These are phyloP conservation scores for Macquaria australasica DNA, from an alignment of 2,113 vertebrate genomes.

Conservation along the genomic window DNA sequence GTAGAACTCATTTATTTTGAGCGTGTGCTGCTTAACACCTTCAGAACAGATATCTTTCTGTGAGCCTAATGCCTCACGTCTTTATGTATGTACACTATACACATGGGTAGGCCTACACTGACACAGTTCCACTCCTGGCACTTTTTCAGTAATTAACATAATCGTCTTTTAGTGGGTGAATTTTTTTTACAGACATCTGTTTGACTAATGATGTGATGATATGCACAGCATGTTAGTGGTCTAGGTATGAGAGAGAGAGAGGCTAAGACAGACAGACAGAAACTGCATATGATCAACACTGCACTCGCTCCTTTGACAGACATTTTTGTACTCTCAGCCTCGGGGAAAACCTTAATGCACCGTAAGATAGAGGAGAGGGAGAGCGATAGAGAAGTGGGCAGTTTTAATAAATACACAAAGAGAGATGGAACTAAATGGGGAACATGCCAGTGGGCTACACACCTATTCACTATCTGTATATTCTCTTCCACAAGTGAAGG, in stretches of 20 bases:
- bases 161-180: slow-evolving; percentile 32
- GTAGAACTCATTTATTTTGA: not conserved
- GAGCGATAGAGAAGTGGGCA: not conserved
- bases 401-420: slow-evolving; percentile 27
- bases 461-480: not conserved
- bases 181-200: slow-evolving; percentile 42
- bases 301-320: slow-evolving; percentile 11
- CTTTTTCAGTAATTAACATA: slow-evolving; percentile 39
- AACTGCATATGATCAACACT: slow-evolving; percentile 37
- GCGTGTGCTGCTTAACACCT: not conserved
- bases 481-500: not conserved
- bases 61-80: not conserved
- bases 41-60: not conserved
- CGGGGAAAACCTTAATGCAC: slow-evolving; percentile 19
- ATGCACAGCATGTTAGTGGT: slow-evolving; percentile 11
- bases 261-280: slow-evolving; percentile 13
- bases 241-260: not conserved
- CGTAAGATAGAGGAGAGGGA: slow-evolving; percentile 1
- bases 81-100: not conserved
- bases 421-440: slow-evolving; percentile 24
- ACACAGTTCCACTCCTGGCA: slow-evolving; percentile 41
- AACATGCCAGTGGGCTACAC: not conserved
- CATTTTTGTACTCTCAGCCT: slow-evolving; percentile 27
- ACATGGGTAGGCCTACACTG: no score
- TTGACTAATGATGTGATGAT: slow-evolving; percentile 46